Evolutionary conservation across 2,888 invertebrate species (phyloP).

Genomic region (Dynastes maya): DNA sequence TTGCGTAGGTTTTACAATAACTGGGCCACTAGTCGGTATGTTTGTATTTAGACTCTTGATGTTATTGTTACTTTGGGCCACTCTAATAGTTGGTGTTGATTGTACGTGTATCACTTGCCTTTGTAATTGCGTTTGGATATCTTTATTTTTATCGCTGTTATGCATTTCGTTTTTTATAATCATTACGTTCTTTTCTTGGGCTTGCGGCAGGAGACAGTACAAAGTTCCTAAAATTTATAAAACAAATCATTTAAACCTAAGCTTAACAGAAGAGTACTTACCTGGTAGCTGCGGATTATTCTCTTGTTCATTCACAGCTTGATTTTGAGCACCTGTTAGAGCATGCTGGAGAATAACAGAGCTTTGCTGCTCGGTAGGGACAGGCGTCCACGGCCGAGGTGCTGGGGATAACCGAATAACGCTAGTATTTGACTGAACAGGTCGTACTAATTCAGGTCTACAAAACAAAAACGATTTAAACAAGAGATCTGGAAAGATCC

Average conservation of each 20-base stretch:
- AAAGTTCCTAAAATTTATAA: slow-evolving; percentile 60
- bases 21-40: slow-evolving; percentile 71
- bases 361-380: slow-evolving; percentile 69
- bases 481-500: neutral
- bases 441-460: slow-evolving; percentile 83
- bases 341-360: slow-evolving; percentile 67
- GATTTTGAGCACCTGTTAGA: slow-evolving; percentile 62
- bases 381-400: slow-evolving; percentile 69
- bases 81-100: slow-evolving; percentile 62
- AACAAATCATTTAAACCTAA: neutral
- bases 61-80: slow-evolving; percentile 59
- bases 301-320: slow-evolving; percentile 56
- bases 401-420: slow-evolving; percentile 90
- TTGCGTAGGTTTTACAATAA: slow-evolving; percentile 85
- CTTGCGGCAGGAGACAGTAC: slow-evolving; percentile 68
- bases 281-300: slow-evolving; percentile 51
- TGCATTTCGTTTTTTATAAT: slow-evolving; percentile 77
- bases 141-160: slow-evolving; percentile 66
- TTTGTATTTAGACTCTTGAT: slow-evolving; percentile 61
- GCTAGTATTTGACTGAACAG: slow-evolving; percentile 80
- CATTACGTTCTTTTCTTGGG: slow-evolving; percentile 77
- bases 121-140: slow-evolving; percentile 36
- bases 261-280: slow-evolving; percentile 2
- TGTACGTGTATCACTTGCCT: slow-evolving; percentile 62
- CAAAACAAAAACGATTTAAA: slow-evolving; percentile 7